phyloP scores from a whole-genome alignment of 2,797 vertebrate genomes.

The Limnodromus scolopaceus region DNA sequence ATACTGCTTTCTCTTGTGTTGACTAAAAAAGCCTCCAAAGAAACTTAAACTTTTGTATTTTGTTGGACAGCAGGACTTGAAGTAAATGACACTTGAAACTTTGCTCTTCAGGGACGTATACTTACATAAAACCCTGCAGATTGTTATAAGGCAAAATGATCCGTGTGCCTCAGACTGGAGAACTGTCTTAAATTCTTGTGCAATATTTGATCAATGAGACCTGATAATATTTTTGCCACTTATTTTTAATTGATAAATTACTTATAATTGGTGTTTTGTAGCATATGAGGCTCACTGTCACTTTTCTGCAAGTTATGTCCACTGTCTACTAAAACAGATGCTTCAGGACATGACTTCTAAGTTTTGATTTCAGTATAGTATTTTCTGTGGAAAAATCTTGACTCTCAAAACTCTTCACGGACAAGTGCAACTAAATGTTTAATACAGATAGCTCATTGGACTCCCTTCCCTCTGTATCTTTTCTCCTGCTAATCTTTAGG shows the following conservation, averaged over 20 bases:
- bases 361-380: not conserved
- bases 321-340: not conserved
- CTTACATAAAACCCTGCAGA: not conserved
- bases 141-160: not conserved
- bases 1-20: not conserved
- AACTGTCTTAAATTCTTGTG: not conserved
- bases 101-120: not conserved
- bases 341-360: not conserved
- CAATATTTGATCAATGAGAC: not conserved
- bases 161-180: not conserved
- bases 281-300: not conserved
- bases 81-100: not conserved
- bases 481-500: constrained; percentile 74
- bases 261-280: not conserved
- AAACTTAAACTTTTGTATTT: not conserved
- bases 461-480: not conserved
- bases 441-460: not conserved
- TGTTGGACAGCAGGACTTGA: not conserved
- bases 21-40: not conserved
- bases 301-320: not conserved
- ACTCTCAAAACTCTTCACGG: not conserved
- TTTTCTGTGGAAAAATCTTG: not conserved
- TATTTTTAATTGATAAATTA: not conserved
- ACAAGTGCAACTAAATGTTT: not conserved
- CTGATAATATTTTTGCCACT: not conserved